Base-by-base conservation (phyloP, 37 sponge, comb jelly and placozoan species). In the Spongilla lacustris region DNA sequence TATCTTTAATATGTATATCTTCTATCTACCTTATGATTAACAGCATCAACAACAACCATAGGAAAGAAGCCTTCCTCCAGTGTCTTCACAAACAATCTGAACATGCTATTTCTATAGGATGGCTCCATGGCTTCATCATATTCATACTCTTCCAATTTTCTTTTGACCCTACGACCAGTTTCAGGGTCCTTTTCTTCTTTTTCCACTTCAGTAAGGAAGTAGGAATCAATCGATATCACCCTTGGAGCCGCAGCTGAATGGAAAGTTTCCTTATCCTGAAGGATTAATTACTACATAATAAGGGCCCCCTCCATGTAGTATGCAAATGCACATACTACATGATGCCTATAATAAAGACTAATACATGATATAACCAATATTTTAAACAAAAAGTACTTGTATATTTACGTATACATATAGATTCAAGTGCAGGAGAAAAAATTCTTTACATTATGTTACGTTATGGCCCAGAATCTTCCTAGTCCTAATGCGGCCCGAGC, bases 51-150 rank as follows among this genome's bases (percentile, higher is more conserved):
- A 2, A 97, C 38, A 27, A 97, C 80, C 78, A 97, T 81, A 22
- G 93, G 88, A 81, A 97, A 97, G 84, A 90, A 94, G 4, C 98
- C 98, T 37, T 97, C 95, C 17, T 80, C 50, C n/a, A 97, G 80
- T 25, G 93, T 94, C 76, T 88, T 92, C 46, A 88, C 89, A 81
- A 94, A 97, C 29, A 83, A 68, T 83, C 94, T 97, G 36, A 97
- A 78, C 84, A 94, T 84, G 79, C 93, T 95, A 37, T 73, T 70
- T 28, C 93, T 66, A 77, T 92, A 97, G 31, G 46, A 36, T 30
- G 89, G 88, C 50, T 94, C 98, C 85, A 93, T 36, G 38, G 80
- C 93, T 35, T 58, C 87, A 68, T 97, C 93, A 69, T 89, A 97
- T 67, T 89, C 92, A 48, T 93, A 92, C 81, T 94, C 92, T 58